Conservation (phyloP, 2,888 invertebrate genomes). For the Schrankia costaestrigalis region DNA sequence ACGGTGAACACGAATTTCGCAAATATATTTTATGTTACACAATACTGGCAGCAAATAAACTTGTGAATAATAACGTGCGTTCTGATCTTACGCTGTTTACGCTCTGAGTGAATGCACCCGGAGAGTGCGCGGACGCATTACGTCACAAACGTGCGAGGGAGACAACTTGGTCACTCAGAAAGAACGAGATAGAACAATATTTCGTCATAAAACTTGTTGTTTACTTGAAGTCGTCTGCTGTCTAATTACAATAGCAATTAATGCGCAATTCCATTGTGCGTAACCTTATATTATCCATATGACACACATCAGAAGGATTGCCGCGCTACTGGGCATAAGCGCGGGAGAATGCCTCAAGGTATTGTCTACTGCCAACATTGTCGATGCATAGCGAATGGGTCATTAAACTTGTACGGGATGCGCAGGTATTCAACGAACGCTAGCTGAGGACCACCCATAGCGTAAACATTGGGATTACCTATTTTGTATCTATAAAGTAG, state of each 20-base stretch:
- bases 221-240: constrained; percentile 39
- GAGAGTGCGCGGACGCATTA: constrained; percentile 47
- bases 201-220: constrained; percentile 43
- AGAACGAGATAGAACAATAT: constrained; percentile 39
- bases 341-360: constrained; percentile 24
- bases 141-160: constrained; percentile 50
- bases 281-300: constrained; percentile 20
- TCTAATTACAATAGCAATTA: constrained; percentile 51
- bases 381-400: constrained; percentile 37
- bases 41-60: constrained; percentile 9
- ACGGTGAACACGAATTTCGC: constrained; percentile 1
- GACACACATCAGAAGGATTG: constrained; percentile 20
- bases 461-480: constrained; percentile 19
- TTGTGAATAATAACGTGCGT: constrained; percentile 30
- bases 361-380: constrained; percentile 40
- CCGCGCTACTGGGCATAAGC: constrained; percentile 33
- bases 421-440: constrained; percentile 23
- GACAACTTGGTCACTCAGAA: constrained; percentile 25
- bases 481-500: constrained; percentile 1
- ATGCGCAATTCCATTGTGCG: constrained; percentile 37
- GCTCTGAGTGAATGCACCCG: constrained; percentile 68
- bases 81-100: constrained; percentile 58
- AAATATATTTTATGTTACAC: constrained; percentile 13
- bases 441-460: constrained; percentile 33
- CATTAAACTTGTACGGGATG: constrained; percentile 42